These are phyloP conservation scores for Oxytorus armatus DNA, from an alignment of 2,888 invertebrate species.

Conservation along the genomic window DNA sequence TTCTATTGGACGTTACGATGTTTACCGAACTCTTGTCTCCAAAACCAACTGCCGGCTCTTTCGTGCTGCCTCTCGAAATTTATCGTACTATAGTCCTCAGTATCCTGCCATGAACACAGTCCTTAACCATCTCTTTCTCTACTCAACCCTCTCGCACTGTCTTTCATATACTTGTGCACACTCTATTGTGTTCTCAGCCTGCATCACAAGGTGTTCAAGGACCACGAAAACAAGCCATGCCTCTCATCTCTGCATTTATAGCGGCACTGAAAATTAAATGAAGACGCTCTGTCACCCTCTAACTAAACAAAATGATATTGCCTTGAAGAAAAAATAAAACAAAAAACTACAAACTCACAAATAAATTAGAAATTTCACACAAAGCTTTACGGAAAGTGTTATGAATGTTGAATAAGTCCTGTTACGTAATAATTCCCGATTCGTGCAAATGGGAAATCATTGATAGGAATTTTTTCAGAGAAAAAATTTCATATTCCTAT, in stretches of 20 bases:
- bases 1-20: constrained; percentile 75
- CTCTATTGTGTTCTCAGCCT: constrained; percentile 27
- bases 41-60: constrained; percentile 63
- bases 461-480: too few relatives aligned
- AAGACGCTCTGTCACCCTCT: background rate
- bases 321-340: background rate
- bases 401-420: too few relatives aligned
- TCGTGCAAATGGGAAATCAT: too few relatives aligned
- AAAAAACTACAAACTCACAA: background rate
- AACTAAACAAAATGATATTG: background rate
- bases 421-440: too few relatives aligned
- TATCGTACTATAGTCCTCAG: constrained; percentile 72
- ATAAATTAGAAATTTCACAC: too few relatives aligned
- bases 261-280: constrained; percentile 49
- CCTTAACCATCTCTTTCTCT: constrained; percentile 22
- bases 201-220: constrained; percentile 36
- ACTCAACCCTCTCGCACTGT: constrained; percentile 1
- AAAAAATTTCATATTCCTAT: too few relatives aligned
- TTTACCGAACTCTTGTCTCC: constrained; percentile 76
- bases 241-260: constrained; percentile 38
- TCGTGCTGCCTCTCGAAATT: constrained; percentile 72
- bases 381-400: too few relatives aligned
- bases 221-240: constrained; percentile 27
- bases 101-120: constrained; percentile 45
- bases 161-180: constrained; percentile 35